Percentiles rank a stretch among this genome's conserved stretches.
Evolutionary conservation across 2,888 invertebrate species (phyloP).

Genomic region (Ophion obscuratus): DNA sequence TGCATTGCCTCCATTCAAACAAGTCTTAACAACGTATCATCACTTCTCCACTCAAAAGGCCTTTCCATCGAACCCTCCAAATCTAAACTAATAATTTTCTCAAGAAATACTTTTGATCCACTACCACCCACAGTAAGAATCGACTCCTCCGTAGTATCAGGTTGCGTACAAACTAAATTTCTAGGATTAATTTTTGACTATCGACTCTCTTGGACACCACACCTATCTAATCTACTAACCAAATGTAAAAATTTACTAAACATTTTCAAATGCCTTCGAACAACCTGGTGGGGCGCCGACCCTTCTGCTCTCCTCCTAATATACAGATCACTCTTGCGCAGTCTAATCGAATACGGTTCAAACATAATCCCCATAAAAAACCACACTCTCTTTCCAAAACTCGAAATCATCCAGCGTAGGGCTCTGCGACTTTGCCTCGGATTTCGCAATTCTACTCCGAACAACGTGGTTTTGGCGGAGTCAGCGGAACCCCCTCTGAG

Average conservation of each 20-base stretch:
- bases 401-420: slow-evolving; percentile 18
- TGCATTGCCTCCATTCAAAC: neutral
- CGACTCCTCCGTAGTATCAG: neutral
- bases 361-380: neutral
- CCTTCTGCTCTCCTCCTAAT: slow-evolving; percentile 17
- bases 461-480: slow-evolving; percentile 53
- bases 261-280: neutral
- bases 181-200: neutral
- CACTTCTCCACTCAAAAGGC: neutral
- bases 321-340: slow-evolving; percentile 39
- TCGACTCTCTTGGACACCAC: neutral
- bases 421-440: slow-evolving; percentile 32
- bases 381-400: neutral
- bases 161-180: neutral
- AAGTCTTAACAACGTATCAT: neutral
- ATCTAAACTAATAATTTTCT: slow-evolving; percentile 35
- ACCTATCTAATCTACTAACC: neutral
- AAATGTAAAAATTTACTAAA: slow-evolving; percentile 7
- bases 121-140: neutral
- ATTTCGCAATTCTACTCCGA: slow-evolving; percentile 44
- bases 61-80: slow-evolving; percentile 32
- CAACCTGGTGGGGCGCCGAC: slow-evolving; percentile 24
- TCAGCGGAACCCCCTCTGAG: slow-evolving; percentile 14
- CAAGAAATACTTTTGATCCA: slow-evolving; percentile 13
- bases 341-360: slow-evolving; percentile 48